Evolutionary conservation across 2,888 invertebrate species (phyloP), one percentile per base, ranked within the genome.

Genomic region (Argyresthia goedartella): DNA sequence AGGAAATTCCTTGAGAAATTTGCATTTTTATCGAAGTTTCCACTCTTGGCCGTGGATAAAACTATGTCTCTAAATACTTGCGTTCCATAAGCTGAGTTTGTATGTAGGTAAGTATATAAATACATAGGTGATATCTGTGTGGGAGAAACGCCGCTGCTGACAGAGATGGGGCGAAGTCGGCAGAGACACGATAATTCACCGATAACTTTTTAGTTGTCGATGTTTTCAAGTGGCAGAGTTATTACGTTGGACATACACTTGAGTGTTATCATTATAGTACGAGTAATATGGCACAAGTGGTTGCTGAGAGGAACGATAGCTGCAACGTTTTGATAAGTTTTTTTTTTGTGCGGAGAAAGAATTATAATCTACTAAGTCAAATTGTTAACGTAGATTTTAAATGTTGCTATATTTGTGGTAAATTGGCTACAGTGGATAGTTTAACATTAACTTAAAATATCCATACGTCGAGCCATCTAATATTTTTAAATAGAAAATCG

Each of bases 11-110:
- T 79, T 73, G 71, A 55, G n/a, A 73, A 80, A 84, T 85, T 86
- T 78, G 76, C 85, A 85, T 86, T 79, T 86, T 84, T 85, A 85
- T 85, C 81, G 82, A 81, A 84, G 73, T 81, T 82, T 81, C 79
- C 75, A 81, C 76, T 81, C 76, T 73, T 74, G 75, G 71, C 67
- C 73, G 71, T 66, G 73, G 73, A 78, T 77, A 74, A 78, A 80
- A 81, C 78, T 81, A 77, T 75, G 72, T 76, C 70, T 77, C 70
- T 78, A 76, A 78, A 74, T 77, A 78, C 70, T 68, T 75, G 80
- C 71, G 73, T 54, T 49, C 51, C 48, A 76, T 73, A 72, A 79
- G 72, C 70, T 76, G 73, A 70, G 73, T 76, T 72, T 71, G 70
- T 69, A 65, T 64, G 64, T 65, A 62, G 49, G 49, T 60, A 52